Conservation (phyloP, 2,797 vertebrate genomes). For the Megaceryle alcyon region DNA sequence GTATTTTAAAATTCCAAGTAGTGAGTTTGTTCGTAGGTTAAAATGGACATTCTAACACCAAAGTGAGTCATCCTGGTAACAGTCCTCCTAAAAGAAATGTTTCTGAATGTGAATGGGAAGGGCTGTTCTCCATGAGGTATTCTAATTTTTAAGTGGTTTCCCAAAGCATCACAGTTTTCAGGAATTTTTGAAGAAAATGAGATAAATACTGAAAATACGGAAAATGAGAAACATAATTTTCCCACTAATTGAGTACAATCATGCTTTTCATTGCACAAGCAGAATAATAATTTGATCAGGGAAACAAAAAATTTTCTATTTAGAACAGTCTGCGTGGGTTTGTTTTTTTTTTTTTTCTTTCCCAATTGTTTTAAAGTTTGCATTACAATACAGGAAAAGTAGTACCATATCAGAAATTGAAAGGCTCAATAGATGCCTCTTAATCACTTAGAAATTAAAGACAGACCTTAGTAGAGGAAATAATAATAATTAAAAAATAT, state of each 20-base stretch:
- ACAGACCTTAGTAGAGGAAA: not conserved
- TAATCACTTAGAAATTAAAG: constrained; percentile 25
- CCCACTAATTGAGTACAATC: not conserved
- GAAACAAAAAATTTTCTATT: not conserved
- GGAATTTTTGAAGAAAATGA: not conserved
- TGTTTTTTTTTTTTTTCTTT: too few relatives aligned
- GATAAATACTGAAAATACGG: not conserved
- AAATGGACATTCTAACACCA: not conserved
- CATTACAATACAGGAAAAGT: not conserved
- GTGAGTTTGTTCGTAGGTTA: not conserved
- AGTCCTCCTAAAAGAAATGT: not conserved
- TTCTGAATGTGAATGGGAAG: not conserved
- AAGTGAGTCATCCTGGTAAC: not conserved
- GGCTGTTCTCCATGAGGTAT: not conserved
- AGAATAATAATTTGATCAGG: not conserved
- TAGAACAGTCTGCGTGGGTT: not conserved
- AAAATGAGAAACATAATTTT: not conserved
- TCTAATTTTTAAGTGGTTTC: not conserved
- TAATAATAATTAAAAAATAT: not conserved
- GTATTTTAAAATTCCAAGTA: not conserved
- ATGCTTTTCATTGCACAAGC: not conserved
- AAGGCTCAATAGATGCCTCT: not conserved
- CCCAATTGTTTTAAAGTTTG: not conserved
- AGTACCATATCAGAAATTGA: not conserved
- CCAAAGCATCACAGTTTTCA: not conserved